phyloP scores from a whole-genome alignment of 2,113 vertebrate genomes.

The Neogobius melanostomus region DNA sequence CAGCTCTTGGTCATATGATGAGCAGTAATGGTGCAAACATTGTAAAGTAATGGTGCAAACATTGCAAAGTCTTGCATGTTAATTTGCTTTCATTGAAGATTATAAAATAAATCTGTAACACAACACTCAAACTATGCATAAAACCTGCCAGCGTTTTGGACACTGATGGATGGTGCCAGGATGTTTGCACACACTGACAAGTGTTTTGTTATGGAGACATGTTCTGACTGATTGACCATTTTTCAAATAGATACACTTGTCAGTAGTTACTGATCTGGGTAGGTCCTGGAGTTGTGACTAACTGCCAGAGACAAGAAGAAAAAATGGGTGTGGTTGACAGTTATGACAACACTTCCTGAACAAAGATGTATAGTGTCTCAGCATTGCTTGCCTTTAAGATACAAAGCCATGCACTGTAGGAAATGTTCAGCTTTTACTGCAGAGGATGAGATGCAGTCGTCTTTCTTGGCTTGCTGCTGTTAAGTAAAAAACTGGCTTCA shows the following conservation, averaged over 20 bases:
- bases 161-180: conserved; percentile 25
- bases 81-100: conserved; percentile 39
- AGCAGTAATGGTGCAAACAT: conserved; percentile 29
- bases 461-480: conserved; percentile 31
- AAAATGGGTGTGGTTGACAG: conserved; percentile 48
- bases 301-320: conserved; percentile 31
- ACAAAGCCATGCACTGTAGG: conserved; percentile 15
- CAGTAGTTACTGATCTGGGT: conserved; percentile 20
- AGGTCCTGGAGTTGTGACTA: conserved; percentile 42
- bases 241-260: conserved; percentile 16
- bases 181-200: conserved; percentile 5
- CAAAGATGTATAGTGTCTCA: conserved; percentile 19
- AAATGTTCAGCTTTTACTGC: conserved; percentile 31
- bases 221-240: conserved; percentile 40
- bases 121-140: conserved; percentile 12
- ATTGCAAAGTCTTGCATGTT: conserved; percentile 27
- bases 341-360: conserved; percentile 49
- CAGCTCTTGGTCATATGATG: conserved; percentile 54
- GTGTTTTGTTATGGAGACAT: conserved; percentile 24
- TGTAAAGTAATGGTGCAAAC: conserved; percentile 37
- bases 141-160: conserved; percentile 27
- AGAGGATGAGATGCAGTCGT: conserved; percentile 32
- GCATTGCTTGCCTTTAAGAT: conserved; percentile 2
- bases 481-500: conserved; percentile 54
- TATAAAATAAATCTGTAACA: conserved; percentile 26